Percentiles rank a stretch among this genome's conserved stretches.
Conservation (phyloP, 2,888 invertebrate species). For the Pollenia amentaria region DNA sequence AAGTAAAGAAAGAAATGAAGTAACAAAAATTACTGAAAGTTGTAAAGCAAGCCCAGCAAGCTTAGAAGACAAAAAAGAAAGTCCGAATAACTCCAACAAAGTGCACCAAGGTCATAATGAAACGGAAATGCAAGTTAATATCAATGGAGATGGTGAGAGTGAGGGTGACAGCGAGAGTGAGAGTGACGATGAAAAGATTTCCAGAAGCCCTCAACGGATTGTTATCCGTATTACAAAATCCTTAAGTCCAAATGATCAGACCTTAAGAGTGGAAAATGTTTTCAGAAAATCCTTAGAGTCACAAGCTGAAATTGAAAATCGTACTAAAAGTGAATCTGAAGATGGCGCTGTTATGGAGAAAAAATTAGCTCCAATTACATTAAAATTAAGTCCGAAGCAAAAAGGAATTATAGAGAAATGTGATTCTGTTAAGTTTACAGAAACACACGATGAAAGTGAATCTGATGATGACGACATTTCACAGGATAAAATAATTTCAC, state of each 20-base stretch:
- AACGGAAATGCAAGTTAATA: not conserved
- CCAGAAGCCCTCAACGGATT: slow-evolving; percentile 37
- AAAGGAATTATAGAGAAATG: not conserved
- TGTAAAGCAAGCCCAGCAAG: not conserved
- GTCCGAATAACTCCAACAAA: not conserved
- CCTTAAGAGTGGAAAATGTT: slow-evolving; percentile 26
- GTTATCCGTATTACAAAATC: slow-evolving; percentile 53
- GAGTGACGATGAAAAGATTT: not conserved
- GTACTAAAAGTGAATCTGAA: not conserved
- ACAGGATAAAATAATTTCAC: not conserved
- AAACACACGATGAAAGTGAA: not conserved
- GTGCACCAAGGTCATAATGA: not conserved
- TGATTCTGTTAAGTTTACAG: not conserved
- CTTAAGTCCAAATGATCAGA: slow-evolving; percentile 12
- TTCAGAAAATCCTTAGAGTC: not conserved
- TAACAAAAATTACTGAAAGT: not conserved
- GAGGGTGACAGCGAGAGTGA: slow-evolving; percentile 10
- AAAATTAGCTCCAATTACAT: not conserved
- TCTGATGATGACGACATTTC: not conserved
- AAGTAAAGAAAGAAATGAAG: not conserved
- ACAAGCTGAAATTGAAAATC: not conserved
- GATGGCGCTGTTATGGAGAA: not conserved
- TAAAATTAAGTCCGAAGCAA: not conserved
- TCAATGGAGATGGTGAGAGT: not conserved
- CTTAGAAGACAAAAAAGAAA: not conserved